phyloP scores from a whole-genome alignment of 2,113 vertebrate species.

The Sylvietta virens region DNA sequence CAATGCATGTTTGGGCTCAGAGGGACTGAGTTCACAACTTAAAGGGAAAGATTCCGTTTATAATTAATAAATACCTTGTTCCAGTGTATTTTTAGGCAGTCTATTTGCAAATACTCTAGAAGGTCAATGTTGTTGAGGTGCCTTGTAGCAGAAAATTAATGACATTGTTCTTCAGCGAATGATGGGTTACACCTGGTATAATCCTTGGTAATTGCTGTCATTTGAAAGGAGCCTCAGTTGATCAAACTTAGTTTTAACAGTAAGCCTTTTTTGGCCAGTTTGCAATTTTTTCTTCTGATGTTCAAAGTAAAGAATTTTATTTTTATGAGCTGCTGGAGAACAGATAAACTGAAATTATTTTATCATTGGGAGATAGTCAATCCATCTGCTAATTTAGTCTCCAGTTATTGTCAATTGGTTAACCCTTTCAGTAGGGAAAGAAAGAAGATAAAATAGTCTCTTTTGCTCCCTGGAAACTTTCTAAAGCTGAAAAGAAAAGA shows the following conservation, averaged over 20 bases:
- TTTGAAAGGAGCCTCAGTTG: background rate
- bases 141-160: background rate
- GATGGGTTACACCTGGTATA: background rate
- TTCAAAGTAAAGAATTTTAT: background rate
- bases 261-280: background rate
- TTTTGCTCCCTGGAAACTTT: background rate
- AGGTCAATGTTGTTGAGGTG: background rate
- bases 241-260: background rate
- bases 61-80: background rate
- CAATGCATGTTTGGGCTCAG: fast-evolving
- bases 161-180: background rate
- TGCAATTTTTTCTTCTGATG: background rate
- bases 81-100: background rate
- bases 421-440: background rate
- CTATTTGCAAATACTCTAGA: background rate
- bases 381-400: background rate
- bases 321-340: background rate
- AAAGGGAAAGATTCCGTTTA: background rate
- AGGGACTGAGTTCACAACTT: background rate
- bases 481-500: background rate
- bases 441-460: background rate
- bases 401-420: background rate
- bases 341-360: background rate
- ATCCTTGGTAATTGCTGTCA: background rate
- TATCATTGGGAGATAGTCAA: background rate